Conservation (phyloP, 2,113 vertebrate genomes). For the Trogon melanurus region DNA sequence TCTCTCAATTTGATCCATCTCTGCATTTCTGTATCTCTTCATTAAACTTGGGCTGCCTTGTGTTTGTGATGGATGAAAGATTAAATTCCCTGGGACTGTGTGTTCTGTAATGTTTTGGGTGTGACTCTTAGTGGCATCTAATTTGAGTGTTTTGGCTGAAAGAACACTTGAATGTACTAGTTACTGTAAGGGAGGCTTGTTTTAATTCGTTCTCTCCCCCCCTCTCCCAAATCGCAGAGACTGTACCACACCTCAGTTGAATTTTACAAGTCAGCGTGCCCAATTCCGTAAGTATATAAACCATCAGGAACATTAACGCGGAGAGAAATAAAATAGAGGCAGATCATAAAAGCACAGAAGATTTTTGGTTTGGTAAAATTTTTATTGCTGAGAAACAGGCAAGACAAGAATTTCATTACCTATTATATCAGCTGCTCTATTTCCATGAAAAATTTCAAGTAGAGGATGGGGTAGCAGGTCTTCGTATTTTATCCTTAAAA, state of each 20-base stretch:
- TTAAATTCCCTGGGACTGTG: neutral
- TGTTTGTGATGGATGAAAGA: neutral
- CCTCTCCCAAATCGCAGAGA: neutral
- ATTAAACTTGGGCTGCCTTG: neutral
- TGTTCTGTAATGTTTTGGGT: neutral
- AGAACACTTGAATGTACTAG: neutral
- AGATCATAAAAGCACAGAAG: neutral
- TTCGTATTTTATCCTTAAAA: neutral
- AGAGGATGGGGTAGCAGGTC: neutral
- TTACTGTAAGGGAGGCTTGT: neutral
- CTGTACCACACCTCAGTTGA: accelerated
- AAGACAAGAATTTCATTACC: neutral
- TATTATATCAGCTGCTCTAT: neutral
- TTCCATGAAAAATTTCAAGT: neutral
- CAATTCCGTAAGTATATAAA: neutral
- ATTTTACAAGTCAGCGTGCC: neutral
- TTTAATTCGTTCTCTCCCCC: neutral
- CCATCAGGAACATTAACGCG: neutral
- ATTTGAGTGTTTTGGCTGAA: neutral
- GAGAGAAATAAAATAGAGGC: neutral
- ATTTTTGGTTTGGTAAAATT: neutral
- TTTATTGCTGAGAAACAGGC: neutral
- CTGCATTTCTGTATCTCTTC: neutral
- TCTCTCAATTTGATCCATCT: neutral
- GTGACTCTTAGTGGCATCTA: neutral